Conservation (phyloP, 1,140 invertebrate genomes). For the Achroia grisella region DNA sequence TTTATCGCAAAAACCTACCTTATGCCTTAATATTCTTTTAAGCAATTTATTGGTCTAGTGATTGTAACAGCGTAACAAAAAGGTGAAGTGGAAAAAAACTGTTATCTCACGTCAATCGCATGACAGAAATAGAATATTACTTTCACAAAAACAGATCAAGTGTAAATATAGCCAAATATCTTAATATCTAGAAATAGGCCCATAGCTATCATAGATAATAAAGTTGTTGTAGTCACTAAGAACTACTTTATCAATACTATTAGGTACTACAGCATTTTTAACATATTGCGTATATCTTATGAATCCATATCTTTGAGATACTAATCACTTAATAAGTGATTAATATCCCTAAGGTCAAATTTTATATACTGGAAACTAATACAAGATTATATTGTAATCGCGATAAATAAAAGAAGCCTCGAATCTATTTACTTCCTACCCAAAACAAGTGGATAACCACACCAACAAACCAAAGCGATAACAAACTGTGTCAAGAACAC, state of each 20-base stretch:
- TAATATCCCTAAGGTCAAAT: too few species aligned
- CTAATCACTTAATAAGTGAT: too few species aligned
- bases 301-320: too few species aligned
- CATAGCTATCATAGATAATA: neutral
- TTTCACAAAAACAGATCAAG: slow-evolving; percentile 2
- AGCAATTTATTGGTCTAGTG: neutral
- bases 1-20: too few species aligned
- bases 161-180: neutral
- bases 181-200: neutral
- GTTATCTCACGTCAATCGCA: neutral
- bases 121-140: neutral
- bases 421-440: slow-evolving; percentile 20
- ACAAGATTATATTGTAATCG: neutral
- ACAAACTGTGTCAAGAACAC: slow-evolving; percentile 39
- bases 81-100: neutral
- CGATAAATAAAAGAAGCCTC: slow-evolving; percentile 13
- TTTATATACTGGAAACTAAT: too few species aligned
- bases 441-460: slow-evolving; percentile 22
- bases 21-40: too few species aligned
- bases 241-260: too few species aligned
- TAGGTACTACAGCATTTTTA: too few species aligned
- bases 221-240: too few species aligned
- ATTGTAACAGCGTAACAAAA: neutral
- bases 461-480: slow-evolving; percentile 19
- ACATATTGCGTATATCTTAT: too few species aligned